Percentiles rank a stretch among this genome's conserved stretches.
phyloP scores from a whole-genome alignment of 2,113 vertebrate species.

The Triplophysa rosa region DNA sequence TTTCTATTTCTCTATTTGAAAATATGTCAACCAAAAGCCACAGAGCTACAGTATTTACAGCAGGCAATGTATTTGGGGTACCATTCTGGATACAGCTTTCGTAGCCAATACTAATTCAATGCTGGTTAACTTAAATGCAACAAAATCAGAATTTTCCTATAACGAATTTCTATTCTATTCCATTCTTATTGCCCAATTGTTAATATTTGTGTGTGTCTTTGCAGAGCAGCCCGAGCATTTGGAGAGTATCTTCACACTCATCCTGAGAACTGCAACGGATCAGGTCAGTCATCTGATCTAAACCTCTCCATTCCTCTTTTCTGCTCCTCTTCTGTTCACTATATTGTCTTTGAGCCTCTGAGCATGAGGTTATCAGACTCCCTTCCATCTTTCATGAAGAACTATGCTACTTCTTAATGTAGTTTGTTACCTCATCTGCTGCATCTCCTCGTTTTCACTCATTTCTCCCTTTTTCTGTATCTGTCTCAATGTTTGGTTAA shows the following conservation, averaged over 20 bases:
- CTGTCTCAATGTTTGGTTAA: slow-evolving; percentile 39
- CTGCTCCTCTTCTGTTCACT: neutral
- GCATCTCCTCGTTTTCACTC: slow-evolving; percentile 16
- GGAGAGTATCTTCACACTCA: slow-evolving; percentile 96
- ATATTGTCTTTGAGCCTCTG: neutral
- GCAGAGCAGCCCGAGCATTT: slow-evolving; percentile 94
- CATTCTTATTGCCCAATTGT: neutral
- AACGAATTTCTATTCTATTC: neutral
- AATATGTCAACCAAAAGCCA: no score
- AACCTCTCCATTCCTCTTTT: neutral
- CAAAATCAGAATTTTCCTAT: no score
- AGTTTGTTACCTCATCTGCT: slow-evolving; percentile 1
- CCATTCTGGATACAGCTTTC: no score
- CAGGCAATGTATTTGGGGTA: no score
- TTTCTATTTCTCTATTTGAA: no score
- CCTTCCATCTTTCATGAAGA: slow-evolving; percentile 8
- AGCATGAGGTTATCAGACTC: neutral
- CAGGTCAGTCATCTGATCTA: slow-evolving; percentile 81
- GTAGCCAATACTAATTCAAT: no score
- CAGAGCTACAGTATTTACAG: no score
- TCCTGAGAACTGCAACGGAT: slow-evolving; percentile 89
- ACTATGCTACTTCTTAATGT: slow-evolving; percentile 2
- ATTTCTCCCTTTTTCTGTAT: slow-evolving; percentile 45
- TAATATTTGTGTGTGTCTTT: slow-evolving; percentile 47
- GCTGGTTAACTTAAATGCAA: no score